Percentiles rank a stretch among this genome's conserved stretches.
These are phyloP conservation scores for Cossypha polioptera DNA, from an alignment of 2,797 vertebrate species.

Conservation along the genomic window DNA sequence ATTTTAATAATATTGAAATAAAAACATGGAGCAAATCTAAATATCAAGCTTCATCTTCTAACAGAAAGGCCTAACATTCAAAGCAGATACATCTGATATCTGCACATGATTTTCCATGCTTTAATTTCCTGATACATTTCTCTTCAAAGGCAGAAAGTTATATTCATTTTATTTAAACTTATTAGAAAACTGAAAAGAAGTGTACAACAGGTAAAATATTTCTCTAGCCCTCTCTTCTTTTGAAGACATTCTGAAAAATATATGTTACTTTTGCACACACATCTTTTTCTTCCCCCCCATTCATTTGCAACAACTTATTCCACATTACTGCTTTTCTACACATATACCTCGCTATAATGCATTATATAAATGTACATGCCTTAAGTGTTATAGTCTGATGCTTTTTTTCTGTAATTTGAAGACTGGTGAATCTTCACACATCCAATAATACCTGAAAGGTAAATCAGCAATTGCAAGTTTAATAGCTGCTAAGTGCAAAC, in stretches of 20 bases:
- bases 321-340: background rate
- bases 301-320: background rate
- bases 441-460: background rate
- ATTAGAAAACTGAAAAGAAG: background rate
- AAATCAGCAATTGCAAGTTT: background rate
- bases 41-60: background rate
- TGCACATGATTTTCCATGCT: background rate
- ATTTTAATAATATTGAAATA: background rate
- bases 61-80: background rate
- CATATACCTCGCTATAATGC: background rate
- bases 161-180: background rate
- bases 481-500: background rate
- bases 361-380: background rate
- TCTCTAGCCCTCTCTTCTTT: background rate
- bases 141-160: background rate
- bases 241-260: background rate
- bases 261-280: background rate
- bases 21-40: background rate
- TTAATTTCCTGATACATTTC: background rate
- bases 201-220: background rate
- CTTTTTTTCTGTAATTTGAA: background rate
- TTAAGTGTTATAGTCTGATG: background rate
- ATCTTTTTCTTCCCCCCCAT: rapidly evolving
- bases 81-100: background rate
- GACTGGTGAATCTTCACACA: background rate